Conservation (phyloP, 2,113 vertebrate genomes). For the Oreochromis tanganicae region DNA sequence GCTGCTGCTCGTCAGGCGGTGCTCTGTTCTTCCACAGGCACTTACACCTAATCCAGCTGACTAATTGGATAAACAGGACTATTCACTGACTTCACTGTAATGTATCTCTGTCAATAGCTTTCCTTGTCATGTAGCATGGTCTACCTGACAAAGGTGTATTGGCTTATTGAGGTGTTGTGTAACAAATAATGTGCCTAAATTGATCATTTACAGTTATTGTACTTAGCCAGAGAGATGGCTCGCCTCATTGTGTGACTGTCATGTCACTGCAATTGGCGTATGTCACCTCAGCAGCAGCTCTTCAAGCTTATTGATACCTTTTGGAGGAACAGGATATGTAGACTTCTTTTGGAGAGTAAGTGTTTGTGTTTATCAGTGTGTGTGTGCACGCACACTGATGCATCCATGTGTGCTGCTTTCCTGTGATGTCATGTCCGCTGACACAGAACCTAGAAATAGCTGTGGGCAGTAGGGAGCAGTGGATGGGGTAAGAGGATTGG, state of each 20-base stretch:
- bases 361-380: not conserved
- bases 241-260: not conserved
- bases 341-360: not conserved
- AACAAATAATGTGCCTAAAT: not conserved
- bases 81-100: not conserved
- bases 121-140: not conserved
- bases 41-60: slow-evolving; percentile 12
- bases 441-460: slow-evolving; percentile 63
- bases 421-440: slow-evolving; percentile 41
- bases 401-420: not conserved
- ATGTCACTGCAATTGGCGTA: not conserved
- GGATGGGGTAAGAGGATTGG: slow-evolving; percentile 72
- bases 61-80: slow-evolving; percentile 11
- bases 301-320: not conserved
- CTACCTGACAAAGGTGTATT: not conserved
- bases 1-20: not conserved
- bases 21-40: not conserved
- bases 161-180: not conserved
- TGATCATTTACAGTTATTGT: not conserved
- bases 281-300: not conserved
- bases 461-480: not conserved
- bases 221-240: not conserved
- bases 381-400: rapidly evolving
- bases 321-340: not conserved
- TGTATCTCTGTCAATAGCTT: not conserved